Evolutionary conservation across 1,140 invertebrate genomes (phyloP), one percentile per base, ranked within the genome.

Genomic region (Andrena cerasifolii): DNA sequence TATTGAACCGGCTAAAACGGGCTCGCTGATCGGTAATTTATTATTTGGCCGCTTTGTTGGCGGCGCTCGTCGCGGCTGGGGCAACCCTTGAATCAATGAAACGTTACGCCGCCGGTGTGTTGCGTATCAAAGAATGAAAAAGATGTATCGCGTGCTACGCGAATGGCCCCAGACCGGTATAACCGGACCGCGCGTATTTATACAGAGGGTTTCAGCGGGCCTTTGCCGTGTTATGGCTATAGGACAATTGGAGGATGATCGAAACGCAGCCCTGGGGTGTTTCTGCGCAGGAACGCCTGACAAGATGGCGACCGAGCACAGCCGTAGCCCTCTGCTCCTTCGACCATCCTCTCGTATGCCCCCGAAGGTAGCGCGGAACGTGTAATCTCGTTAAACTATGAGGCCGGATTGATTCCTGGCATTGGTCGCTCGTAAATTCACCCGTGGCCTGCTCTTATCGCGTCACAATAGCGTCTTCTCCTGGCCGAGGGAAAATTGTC

Each of bases 401-500:
- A 76, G 78, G 79, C 74, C 67, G 86, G 86, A 90, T 88, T 88
- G 89, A 90, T 90, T 89, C 87, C 86, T 88, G 84, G 84, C 86
- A 85, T 88, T 82, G 81, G 56, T 31, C 76, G 78, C 66, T 82
- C 88, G 85, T 89, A 89, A 88, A 89, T 89, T 72, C 66, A 58
- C 14, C 66, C 31, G n/a, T 3, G 5, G 24, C 76, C 84, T 75
- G 74, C 87, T 81, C 86, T 89, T 89, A 86, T 65, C 68, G 81
- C 77, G 79, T 86, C 87, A 80, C 74, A 81, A 67, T 73, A 45
- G 24, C 40, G 21, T 26, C 21, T 24, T 24, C 33, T 47, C 18
- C 47, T 21, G 45, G 14, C 16, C 36, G 36, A 45, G 24, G 53
- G 47, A 61, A 36, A 70, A 70, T 70, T 45, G 49, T 70, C 36